Percentiles rank a stretch among this genome's conserved stretches.
phyloP scores from a whole-genome alignment of 1,140 invertebrate species.

The Drosophila navojoa region DNA sequence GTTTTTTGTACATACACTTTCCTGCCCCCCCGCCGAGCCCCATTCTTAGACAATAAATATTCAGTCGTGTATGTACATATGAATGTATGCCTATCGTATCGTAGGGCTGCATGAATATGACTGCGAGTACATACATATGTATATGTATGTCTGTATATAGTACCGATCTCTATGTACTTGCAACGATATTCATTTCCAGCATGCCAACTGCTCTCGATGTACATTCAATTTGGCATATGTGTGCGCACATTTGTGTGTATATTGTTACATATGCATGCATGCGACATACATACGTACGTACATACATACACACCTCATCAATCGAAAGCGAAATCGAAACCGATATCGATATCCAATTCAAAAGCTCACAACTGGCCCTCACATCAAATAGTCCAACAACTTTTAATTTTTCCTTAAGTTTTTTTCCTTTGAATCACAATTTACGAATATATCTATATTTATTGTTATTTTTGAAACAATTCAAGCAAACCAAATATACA shows the following conservation, averaged over 20 bases:
- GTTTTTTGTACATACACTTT: constrained; percentile 19
- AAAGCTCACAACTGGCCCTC: not conserved
- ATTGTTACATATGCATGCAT: constrained; percentile 8
- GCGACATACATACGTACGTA: constrained; percentile 17
- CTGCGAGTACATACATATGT: constrained; percentile 7
- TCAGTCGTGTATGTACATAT: constrained; percentile 20
- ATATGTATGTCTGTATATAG: no score
- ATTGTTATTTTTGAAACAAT: not conserved
- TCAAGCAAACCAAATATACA: constrained; percentile 5
- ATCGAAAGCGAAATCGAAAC: constrained; percentile 10
- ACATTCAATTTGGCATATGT: not conserved
- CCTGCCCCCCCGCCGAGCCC: not conserved
- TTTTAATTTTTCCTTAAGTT: not conserved
- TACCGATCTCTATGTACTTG: constrained; percentile 4
- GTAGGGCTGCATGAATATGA: constrained; percentile 24
- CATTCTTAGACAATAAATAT: not conserved
- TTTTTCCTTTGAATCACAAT: not conserved
- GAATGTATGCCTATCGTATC: constrained; percentile 4
- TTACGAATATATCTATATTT: not conserved
- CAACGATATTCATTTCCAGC: constrained; percentile 9
- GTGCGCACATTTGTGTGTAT: not conserved
- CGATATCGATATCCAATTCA: no score
- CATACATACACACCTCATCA: constrained; percentile 18
- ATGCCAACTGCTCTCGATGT: constrained; percentile 6
- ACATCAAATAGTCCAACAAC: no score